Base-by-base conservation (phyloP, 2,113 vertebrate genomes). In the Malurus elegans region DNA sequence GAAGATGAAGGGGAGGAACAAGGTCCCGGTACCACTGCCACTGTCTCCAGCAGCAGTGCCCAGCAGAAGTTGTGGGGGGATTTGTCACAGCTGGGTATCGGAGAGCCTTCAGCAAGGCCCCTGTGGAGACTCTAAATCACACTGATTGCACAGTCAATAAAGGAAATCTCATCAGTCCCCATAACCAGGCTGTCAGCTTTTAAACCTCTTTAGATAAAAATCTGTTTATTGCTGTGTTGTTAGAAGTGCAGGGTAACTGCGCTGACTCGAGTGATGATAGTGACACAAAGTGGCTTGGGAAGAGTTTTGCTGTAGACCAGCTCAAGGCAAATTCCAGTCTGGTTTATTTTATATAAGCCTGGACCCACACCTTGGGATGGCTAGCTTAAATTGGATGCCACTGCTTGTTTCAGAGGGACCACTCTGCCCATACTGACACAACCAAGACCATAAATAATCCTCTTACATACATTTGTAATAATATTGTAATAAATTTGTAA, bases 101-200 rank as follows among this genome's bases (percentile, higher is more conserved):
- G 86, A 83, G 10, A 82, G 24, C 36, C 58, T 86, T 60, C 54
- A 61, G 86, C n/a, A 80, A 71, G 60, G 54, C 54, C 60, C 67
- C 89, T 61, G 64, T 1, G 1, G 48, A 73, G 65, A 31, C 38
- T 81, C 44, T 94, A 74, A 91, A 79, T 90, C 90, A 92, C 26
- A 66, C 29, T 70, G 89, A 83, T 84, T 86, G 90, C 61, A 86
- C 51, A 87, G 40, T 84, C 80, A 54, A 51, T 79, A 71, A 60
- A 44, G 60, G 75, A 78, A 66, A 84, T 81, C 81, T 84, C 80
- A 75, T 28, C 90, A 79, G 44, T 67, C 61, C 48, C 36, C 65
- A 32, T 89, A 96, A 64, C 24, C 57, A 85, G 73, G 73, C 72
- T 94, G 69, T 18, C 81, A 84, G 51, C 73, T 95, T 91, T 94